Conservation (phyloP, 1,140 invertebrate genomes). For the Macrocentrus cingulum region DNA sequence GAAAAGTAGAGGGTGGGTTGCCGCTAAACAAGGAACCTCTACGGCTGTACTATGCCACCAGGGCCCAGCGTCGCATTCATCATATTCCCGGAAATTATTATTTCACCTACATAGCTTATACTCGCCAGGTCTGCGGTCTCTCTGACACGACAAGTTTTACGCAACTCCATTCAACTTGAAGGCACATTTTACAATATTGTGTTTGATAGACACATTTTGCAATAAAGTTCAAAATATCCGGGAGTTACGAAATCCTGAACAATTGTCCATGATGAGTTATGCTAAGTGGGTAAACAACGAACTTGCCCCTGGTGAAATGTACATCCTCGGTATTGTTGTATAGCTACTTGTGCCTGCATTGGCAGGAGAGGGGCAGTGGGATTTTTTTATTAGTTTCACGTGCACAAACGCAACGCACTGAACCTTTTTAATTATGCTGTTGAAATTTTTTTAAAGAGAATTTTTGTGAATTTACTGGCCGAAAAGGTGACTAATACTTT, state of each 20-base stretch:
- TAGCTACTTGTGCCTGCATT: constrained; percentile 58
- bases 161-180: background rate
- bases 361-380: constrained; percentile 52
- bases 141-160: background rate
- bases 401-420: constrained; percentile 44
- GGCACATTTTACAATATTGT: background rate
- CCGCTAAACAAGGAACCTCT: constrained; percentile 60
- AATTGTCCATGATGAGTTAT: constrained; percentile 42
- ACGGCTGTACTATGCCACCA: constrained; percentile 59
- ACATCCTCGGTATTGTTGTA: constrained; percentile 61
- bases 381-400: constrained; percentile 56
- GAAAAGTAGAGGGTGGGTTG: constrained; percentile 57
- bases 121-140: constrained; percentile 31
- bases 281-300: constrained; percentile 57
- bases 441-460: too few relatives aligned
- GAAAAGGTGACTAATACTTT: too few relatives aligned
- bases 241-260: constrained; percentile 26
- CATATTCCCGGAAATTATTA: constrained; percentile 45
- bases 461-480: too few relatives aligned
- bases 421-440: too few relatives aligned
- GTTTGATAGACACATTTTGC: background rate
- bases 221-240: background rate
- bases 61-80: constrained; percentile 52
- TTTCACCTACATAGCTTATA: constrained; percentile 48
- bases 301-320: constrained; percentile 58